These are phyloP conservation scores for Megalonaias nervosa DNA, from an alignment of 1,140 invertebrate genomes.

Conservation along the genomic window DNA sequence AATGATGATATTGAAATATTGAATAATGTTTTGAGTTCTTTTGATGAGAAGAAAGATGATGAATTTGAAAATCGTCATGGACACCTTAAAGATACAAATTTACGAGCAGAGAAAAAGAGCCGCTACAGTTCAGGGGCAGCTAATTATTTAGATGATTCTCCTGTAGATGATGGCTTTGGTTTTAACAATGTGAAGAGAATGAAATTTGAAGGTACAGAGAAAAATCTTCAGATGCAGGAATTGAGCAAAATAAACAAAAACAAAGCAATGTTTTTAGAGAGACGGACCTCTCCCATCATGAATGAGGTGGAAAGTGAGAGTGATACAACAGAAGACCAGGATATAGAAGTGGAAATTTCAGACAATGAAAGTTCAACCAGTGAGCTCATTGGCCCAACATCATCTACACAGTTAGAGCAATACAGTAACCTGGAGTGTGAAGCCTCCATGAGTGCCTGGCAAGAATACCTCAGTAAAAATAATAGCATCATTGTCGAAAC, in stretches of 20 bases:
- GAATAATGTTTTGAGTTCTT: slow-evolving; percentile 1
- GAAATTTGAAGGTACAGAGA: slow-evolving; percentile 61
- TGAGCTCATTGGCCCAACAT: too few species aligned
- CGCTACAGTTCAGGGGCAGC: slow-evolving; percentile 24
- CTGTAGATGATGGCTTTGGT: slow-evolving; percentile 38
- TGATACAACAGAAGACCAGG: slow-evolving; percentile 27
- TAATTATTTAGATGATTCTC: neutral
- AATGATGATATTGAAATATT: slow-evolving; percentile 26
- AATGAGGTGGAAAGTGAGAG: slow-evolving; percentile 46
- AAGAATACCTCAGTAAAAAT: slow-evolving; percentile 76
- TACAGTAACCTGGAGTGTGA: slow-evolving; percentile 7
- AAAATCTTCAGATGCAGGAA: slow-evolving; percentile 65
- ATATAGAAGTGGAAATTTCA: slow-evolving; percentile 38
- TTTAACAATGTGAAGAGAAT: slow-evolving; percentile 55
- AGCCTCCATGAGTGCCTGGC: slow-evolving; percentile 78
- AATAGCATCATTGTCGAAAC: slow-evolving; percentile 80
- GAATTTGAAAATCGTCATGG: slow-evolving; percentile 16
- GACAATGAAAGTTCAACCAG: slow-evolving; percentile 15
- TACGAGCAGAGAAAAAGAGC: slow-evolving; percentile 48
- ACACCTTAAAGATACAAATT: slow-evolving; percentile 53
- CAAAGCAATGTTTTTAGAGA: slow-evolving; percentile 13
- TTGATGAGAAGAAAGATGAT: slow-evolving; percentile 16
- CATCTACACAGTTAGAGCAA: too few species aligned
- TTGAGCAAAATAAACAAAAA: slow-evolving; percentile 60
- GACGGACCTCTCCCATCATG: neutral